Evolutionary conservation across 2,888 invertebrate species (phyloP).

Genomic region (Disparrhopalites patrizii): DNA sequence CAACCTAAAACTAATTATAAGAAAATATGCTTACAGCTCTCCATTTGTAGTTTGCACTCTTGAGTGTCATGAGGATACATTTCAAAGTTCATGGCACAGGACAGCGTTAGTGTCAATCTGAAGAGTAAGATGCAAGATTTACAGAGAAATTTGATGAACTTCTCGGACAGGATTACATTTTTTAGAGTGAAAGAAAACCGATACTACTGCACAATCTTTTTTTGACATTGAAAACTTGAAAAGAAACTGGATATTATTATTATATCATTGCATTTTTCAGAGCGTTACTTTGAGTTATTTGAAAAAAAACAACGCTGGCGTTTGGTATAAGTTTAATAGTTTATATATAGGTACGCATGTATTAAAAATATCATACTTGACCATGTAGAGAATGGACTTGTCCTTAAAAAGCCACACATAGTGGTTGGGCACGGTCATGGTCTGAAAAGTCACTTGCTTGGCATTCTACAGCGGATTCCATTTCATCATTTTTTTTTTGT

Average conservation of each 20-base stretch:
- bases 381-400: conserved; percentile 79
- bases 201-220: no score
- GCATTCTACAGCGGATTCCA: conserved; percentile 60
- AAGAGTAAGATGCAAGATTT: conserved; percentile 44
- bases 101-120: conserved; percentile 74
- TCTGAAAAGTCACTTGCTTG: conserved; percentile 87
- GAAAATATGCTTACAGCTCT: conserved; percentile 84
- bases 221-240: neutral
- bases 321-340: no score
- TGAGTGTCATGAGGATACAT: conserved; percentile 93
- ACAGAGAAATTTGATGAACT: neutral
- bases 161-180: no score
- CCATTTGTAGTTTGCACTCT: conserved; percentile 90
- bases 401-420: conserved; percentile 87
- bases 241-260: neutral
- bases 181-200: no score
- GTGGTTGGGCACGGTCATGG: conserved; percentile 92
- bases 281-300: no score
- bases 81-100: conserved; percentile 91
- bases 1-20: no score
- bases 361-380: no score
- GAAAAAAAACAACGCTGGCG: no score
- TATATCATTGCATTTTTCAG: no score
- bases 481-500: neutral
- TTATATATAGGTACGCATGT: no score